A percentile compares a stretch with the other conserved stretches of the same genome.
These are phyloP conservation scores for Phoebastria nigripes DNA, from an alignment of 2,797 vertebrate species.

Conservation along the genomic window DNA sequence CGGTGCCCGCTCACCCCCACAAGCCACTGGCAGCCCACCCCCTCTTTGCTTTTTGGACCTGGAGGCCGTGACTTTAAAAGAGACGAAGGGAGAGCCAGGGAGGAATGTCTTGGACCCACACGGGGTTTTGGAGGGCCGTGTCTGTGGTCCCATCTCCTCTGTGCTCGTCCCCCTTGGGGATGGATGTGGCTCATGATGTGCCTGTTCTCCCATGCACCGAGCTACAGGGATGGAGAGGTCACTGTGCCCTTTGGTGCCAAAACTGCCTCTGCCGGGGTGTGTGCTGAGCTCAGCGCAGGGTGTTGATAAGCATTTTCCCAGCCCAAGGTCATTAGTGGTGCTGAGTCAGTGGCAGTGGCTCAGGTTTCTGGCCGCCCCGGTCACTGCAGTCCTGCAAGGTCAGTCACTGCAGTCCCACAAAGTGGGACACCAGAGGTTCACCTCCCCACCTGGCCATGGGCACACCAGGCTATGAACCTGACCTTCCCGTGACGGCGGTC, in stretches of 20 bases:
- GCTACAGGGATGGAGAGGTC: background rate
- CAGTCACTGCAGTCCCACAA: background rate
- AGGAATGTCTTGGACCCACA: background rate
- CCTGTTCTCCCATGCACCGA: background rate
- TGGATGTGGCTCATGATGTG: background rate
- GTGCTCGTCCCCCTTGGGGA: background rate
- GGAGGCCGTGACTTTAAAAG: background rate
- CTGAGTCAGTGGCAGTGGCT: conserved; percentile 35
- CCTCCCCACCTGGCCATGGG: background rate
- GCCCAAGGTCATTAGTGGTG: background rate
- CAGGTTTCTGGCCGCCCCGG: background rate
- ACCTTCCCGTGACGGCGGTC: background rate
- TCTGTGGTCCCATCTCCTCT: background rate
- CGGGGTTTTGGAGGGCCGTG: background rate
- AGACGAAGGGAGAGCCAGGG: background rate
- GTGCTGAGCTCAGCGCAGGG: background rate
- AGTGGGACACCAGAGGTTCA: background rate
- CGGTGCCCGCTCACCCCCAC: accelerated
- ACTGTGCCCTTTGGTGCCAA: background rate
- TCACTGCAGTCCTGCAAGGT: background rate
- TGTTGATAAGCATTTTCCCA: background rate
- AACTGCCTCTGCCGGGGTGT: background rate
- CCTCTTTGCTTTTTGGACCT: background rate
- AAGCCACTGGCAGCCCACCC: background rate
- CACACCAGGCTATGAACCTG: background rate